Percentiles rank a stretch among this genome's conserved stretches.
phyloP scores from a whole-genome alignment of 2,888 invertebrate species.

The Serrognathus titanus region DNA sequence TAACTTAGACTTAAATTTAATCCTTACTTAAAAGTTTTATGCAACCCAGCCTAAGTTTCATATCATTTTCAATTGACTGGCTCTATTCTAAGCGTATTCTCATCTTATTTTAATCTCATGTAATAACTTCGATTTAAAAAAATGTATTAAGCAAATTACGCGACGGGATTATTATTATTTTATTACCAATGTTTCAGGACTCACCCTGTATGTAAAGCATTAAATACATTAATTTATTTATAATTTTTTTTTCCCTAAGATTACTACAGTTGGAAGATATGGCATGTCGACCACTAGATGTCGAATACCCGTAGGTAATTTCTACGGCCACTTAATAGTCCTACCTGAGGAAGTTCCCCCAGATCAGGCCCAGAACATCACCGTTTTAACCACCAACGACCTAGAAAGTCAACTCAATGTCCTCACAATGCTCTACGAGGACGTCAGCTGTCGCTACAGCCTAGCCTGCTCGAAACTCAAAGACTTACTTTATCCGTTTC shows the following conservation, averaged over 20 bases:
- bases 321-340: slow-evolving; percentile 85
- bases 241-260: slow-evolving; percentile 51
- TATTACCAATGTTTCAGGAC: no score
- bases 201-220: no score
- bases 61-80: no score
- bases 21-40: no score
- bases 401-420: slow-evolving; percentile 61
- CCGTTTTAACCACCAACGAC: slow-evolving; percentile 39
- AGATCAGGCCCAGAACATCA: slow-evolving; percentile 41
- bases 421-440: slow-evolving; percentile 69
- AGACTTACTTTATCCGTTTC: slow-evolving; percentile 71
- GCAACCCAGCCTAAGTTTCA: no score
- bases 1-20: no score
- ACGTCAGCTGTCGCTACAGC: slow-evolving; percentile 76
- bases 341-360: slow-evolving; percentile 56
- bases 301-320: slow-evolving; percentile 88
- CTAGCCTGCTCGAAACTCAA: slow-evolving; percentile 82
- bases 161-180: no score
- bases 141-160: no score
- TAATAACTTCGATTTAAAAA: no score
- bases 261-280: slow-evolving; percentile 87
- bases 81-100: no score
- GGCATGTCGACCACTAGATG: slow-evolving; percentile 89
- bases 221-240: no score
- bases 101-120: no score